These are phyloP conservation scores for Chaetura pelagica DNA, from an alignment of 2,113 vertebrate species.

Conservation along the genomic window DNA sequence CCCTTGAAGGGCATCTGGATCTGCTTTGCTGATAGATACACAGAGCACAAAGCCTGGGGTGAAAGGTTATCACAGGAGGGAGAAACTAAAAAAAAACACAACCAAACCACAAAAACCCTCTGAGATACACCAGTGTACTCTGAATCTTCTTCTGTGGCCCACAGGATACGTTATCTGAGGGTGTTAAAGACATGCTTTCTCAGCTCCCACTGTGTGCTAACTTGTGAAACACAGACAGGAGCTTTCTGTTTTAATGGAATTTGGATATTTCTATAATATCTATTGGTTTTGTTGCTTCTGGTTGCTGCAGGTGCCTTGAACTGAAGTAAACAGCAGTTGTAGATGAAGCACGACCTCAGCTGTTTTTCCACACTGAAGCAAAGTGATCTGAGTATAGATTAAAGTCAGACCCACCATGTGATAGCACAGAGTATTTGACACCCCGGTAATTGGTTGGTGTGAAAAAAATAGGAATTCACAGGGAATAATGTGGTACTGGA, in stretches of 20 bases:
- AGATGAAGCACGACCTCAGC: not conserved
- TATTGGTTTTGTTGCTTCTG: not conserved
- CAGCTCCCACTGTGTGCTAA: not conserved
- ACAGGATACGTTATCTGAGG: not conserved
- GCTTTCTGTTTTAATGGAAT: not conserved
- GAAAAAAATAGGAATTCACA: not conserved
- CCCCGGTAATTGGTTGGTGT: not conserved
- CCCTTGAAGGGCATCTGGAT: constrained; percentile 71
- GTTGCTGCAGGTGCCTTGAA: not conserved
- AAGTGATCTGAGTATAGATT: not conserved
- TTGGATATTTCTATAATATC: not conserved
- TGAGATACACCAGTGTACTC: not conserved
- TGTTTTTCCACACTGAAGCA: not conserved
- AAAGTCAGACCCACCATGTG: not conserved
- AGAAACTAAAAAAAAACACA: not conserved
- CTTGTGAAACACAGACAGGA: not conserved
- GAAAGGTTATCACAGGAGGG: constrained; percentile 63
- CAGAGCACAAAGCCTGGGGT: constrained; percentile 59
- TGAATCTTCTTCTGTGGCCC: not conserved
- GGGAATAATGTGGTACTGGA: not conserved
- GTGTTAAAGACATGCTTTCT: not conserved
- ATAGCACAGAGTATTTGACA: not conserved
- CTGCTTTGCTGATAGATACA: constrained; percentile 66
- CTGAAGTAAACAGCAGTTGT: not conserved
- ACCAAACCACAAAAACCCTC: not conserved